Conservation (phyloP, 2,797 vertebrate species). For the Neosilurus hyrtlii region DNA sequence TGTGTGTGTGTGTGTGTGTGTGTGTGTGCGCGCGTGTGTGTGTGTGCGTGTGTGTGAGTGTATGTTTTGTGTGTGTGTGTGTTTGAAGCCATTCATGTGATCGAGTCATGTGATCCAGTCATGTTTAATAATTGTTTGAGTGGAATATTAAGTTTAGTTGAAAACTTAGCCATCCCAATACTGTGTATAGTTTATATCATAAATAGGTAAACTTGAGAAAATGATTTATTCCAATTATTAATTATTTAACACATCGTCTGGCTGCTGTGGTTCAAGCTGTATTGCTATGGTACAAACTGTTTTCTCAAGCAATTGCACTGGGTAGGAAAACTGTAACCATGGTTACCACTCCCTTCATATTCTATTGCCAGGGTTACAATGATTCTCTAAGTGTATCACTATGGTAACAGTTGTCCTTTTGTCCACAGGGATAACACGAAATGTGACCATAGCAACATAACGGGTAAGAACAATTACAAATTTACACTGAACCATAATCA, state of each 20-base stretch:
- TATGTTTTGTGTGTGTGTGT: too few relatives aligned
- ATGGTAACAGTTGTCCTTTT: slow-evolving; percentile 59
- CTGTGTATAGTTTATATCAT: not conserved
- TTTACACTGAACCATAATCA: slow-evolving; percentile 29
- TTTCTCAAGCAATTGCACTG: slow-evolving; percentile 49
- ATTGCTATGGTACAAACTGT: slow-evolving; percentile 48
- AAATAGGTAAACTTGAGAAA: slow-evolving; percentile 18
- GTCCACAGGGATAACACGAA: slow-evolving; percentile 58
- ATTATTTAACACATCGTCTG: slow-evolving; percentile 24
- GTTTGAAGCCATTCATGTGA: too few relatives aligned
- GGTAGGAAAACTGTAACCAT: slow-evolving; percentile 57
- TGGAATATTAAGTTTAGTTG: not conserved
- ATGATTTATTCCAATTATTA: slow-evolving; percentile 3
- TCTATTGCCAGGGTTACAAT: slow-evolving; percentile 57
- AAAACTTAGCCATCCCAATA: not conserved
- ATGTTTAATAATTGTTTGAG: not conserved
- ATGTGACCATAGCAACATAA: slow-evolving; percentile 51
- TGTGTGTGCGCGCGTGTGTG: slow-evolving; percentile 13
- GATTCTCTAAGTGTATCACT: slow-evolving; percentile 58
- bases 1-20: slow-evolving; percentile 12
- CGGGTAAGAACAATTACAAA: slow-evolving; percentile 51
- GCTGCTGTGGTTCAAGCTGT: slow-evolving; percentile 37
- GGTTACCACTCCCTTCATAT: slow-evolving; percentile 55
- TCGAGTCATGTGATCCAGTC: too few relatives aligned
- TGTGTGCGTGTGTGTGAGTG: not conserved